A percentile compares a stretch with the other conserved stretches of the same genome.
Conservation (phyloP, 2,113 vertebrate species). For the Megaptera novaeangliae region DNA sequence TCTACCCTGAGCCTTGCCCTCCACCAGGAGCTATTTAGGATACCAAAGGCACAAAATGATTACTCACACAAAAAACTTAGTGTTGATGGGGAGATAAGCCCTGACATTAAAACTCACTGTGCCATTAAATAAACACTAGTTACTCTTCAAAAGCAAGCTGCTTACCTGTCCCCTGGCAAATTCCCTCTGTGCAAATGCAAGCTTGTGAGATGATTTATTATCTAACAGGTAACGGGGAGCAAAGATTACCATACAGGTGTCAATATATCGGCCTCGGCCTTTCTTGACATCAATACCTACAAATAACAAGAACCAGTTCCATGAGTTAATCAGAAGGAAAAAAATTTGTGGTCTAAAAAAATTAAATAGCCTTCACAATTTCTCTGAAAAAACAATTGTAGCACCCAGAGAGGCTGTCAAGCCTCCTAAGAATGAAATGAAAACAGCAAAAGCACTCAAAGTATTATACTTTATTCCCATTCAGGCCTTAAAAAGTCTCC, state of each 20-base stretch:
- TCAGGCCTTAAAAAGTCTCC: not conserved
- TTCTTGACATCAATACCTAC: constrained; percentile 95
- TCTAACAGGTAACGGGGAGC: constrained; percentile 96
- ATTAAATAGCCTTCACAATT: not conserved
- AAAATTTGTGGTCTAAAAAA: not conserved
- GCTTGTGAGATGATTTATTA: constrained; percentile 92
- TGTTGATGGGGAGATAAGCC: not conserved
- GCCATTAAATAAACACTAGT: not conserved
- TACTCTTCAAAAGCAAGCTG: not conserved
- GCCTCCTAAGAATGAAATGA: not conserved
- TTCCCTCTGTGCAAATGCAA: constrained; percentile 96
- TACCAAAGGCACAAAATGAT: not conserved
- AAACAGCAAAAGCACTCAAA: not conserved
- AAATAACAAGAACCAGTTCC: constrained; percentile 31
- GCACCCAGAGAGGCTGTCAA: not conserved
- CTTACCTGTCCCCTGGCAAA: constrained; percentile 95
- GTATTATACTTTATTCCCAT: not conserved
- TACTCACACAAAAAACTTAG: not conserved
- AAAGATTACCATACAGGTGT: constrained; percentile 96
- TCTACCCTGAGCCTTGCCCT: not conserved
- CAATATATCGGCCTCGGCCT: constrained; percentile 93
- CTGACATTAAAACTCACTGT: not conserved
- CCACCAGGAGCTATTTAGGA: not conserved
- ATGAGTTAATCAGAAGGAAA: not conserved
- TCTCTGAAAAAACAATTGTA: not conserved